phyloP scores from a whole-genome alignment of 2,888 invertebrate species.

The Dione juno region DNA sequence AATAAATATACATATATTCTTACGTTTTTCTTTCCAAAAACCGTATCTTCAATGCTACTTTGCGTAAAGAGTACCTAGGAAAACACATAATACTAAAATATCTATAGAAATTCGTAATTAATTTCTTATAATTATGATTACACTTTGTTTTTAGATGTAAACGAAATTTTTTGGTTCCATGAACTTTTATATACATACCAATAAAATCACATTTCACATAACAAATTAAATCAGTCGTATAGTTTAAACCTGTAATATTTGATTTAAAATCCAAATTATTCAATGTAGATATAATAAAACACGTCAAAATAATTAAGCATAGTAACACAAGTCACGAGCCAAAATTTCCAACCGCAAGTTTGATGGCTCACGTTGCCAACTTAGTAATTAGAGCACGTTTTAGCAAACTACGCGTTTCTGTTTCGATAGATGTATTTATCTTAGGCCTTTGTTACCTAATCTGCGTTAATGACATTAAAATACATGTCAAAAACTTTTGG shows the following conservation, averaged over 20 bases:
- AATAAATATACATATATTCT: too few relatives aligned
- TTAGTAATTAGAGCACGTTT: constrained; percentile 34
- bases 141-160: too few relatives aligned
- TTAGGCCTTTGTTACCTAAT: constrained; percentile 28
- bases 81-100: too few relatives aligned
- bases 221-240: not conserved
- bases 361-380: constrained; percentile 32
- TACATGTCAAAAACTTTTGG: constrained; percentile 23
- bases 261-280: not conserved
- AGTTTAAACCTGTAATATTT: constrained; percentile 2
- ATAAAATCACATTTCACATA: not conserved
- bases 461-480: constrained; percentile 27
- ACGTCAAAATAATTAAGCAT: constrained; percentile 26
- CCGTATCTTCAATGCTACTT: too few relatives aligned
- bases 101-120: too few relatives aligned
- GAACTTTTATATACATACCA: not conserved
- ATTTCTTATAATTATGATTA: too few relatives aligned
- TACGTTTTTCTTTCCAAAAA: too few relatives aligned
- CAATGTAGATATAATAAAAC: constrained; percentile 20
- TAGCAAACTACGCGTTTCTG: constrained; percentile 30
- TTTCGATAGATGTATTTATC: constrained; percentile 29
- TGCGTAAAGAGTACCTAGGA: too few relatives aligned
- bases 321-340: constrained; percentile 21
- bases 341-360: constrained; percentile 26
- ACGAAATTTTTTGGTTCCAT: too few relatives aligned